These are phyloP conservation scores for Gandaritis pyraliata DNA, from an alignment of 2,888 invertebrate species.

Conservation along the genomic window DNA sequence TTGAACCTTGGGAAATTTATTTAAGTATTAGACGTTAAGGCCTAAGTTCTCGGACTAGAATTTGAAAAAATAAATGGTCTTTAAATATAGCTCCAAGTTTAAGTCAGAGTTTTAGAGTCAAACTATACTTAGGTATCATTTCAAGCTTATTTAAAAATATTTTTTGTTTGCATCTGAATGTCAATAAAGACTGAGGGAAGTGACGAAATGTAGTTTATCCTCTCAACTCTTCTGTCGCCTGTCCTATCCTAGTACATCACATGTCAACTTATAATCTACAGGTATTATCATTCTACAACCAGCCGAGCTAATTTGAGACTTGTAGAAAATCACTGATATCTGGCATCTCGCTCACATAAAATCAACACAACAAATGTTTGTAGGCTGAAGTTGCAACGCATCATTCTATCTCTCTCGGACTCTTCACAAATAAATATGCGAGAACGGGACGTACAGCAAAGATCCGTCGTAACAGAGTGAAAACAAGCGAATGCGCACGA, in stretches of 20 bases:
- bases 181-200: not conserved
- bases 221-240: constrained; percentile 6
- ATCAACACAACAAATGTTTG: not conserved
- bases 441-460: too few species aligned
- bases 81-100: constrained; percentile 4
- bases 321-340: constrained; percentile 7
- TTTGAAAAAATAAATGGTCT: constrained; percentile 23
- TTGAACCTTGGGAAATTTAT: constrained; percentile 17
- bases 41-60: constrained; percentile 31
- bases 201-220: constrained; percentile 1
- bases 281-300: constrained; percentile 17
- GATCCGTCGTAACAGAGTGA: not conserved
- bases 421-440: not conserved
- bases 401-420: not conserved
- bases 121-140: constrained; percentile 3
- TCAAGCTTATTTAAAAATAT: not conserved
- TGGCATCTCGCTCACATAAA: not conserved
- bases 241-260: constrained; percentile 30
- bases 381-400: not conserved
- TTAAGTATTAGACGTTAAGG: constrained; percentile 3
- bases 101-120: constrained; percentile 4
- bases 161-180: not conserved
- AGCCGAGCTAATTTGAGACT: constrained; percentile 26
- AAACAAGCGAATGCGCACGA: not conserved
- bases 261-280: constrained; percentile 31